A percentile compares a stretch with the other conserved stretches of the same genome.
These are phyloP conservation scores for Apamea anceps DNA, from an alignment of 2,888 invertebrate species.

Conservation along the genomic window DNA sequence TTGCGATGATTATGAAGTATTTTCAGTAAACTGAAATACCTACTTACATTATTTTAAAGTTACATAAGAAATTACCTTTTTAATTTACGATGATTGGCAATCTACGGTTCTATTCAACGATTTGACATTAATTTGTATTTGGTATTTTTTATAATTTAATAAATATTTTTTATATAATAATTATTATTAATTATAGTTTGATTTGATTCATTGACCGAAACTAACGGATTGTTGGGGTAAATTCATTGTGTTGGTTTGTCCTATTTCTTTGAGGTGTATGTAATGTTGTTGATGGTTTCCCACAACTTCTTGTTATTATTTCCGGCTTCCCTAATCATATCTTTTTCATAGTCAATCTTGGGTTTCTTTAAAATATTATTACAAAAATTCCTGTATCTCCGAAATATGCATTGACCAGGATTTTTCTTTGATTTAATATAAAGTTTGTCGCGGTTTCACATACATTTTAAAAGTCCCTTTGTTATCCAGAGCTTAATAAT, in stretches of 20 bases:
- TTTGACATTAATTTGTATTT: neutral
- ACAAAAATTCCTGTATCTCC: too few species aligned
- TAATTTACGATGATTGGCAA: neutral
- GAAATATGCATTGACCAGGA: neutral
- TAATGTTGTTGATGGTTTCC: constrained; percentile 1
- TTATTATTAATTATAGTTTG: too few species aligned
- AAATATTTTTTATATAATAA: too few species aligned
- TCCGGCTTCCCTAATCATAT: too few species aligned
- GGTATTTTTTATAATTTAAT: neutral
- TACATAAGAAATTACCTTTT: neutral
- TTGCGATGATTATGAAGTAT: neutral
- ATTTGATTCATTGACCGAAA: neutral
- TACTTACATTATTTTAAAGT: neutral
- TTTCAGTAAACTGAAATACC: neutral
- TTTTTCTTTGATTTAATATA: neutral
- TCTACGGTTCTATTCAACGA: neutral
- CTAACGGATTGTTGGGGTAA: neutral
- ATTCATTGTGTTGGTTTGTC: neutral
- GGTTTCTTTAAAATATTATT: too few species aligned
- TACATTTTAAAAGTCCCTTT: too few species aligned
- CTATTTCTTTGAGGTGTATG: neutral
- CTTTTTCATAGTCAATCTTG: too few species aligned
- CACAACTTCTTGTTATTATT: neutral
- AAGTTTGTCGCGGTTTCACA: too few species aligned
- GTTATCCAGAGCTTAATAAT: too few species aligned